Conservation (phyloP, 2,888 invertebrate species). For the Macropis europaea region DNA sequence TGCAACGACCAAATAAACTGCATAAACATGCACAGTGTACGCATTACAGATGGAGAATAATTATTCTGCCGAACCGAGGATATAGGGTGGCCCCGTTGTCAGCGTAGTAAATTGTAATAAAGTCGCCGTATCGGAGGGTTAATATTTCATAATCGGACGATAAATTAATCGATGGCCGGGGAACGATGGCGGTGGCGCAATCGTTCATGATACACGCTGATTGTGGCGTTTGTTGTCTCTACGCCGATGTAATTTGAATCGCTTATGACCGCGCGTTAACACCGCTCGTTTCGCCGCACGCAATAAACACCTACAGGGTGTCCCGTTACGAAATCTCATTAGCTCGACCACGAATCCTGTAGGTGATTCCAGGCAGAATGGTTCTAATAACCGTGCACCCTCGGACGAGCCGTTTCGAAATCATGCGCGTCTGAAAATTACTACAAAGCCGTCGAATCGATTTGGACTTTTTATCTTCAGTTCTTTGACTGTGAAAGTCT, state of each 20-base stretch:
- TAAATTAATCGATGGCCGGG: constrained; percentile 51
- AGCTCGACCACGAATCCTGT: too few species aligned
- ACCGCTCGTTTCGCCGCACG: constrained; percentile 15
- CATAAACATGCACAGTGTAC: too few species aligned
- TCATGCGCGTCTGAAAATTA: too few species aligned
- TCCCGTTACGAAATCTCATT: too few species aligned
- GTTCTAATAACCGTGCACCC: too few species aligned
- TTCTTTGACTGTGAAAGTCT: too few species aligned
- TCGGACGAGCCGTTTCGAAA: too few species aligned
- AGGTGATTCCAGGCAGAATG: too few species aligned
- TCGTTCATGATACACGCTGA: constrained; percentile 50
- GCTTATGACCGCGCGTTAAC: constrained; percentile 49
- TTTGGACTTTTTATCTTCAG: too few species aligned
- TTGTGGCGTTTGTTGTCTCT: constrained; percentile 28
- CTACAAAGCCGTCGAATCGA: too few species aligned
- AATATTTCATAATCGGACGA: constrained; percentile 56
- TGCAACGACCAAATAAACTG: too few species aligned
- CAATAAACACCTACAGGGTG: constrained; percentile 39
- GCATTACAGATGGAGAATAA: too few species aligned
- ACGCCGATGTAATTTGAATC: constrained; percentile 48
- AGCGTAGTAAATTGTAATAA: constrained; percentile 45
- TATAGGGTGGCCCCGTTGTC: constrained; percentile 22
- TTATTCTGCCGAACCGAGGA: constrained; percentile 14
- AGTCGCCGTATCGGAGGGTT: constrained; percentile 45
- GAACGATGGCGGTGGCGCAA: constrained; percentile 13